Conservation (phyloP, 2,113 vertebrate genomes). For the Solea senegalensis region DNA sequence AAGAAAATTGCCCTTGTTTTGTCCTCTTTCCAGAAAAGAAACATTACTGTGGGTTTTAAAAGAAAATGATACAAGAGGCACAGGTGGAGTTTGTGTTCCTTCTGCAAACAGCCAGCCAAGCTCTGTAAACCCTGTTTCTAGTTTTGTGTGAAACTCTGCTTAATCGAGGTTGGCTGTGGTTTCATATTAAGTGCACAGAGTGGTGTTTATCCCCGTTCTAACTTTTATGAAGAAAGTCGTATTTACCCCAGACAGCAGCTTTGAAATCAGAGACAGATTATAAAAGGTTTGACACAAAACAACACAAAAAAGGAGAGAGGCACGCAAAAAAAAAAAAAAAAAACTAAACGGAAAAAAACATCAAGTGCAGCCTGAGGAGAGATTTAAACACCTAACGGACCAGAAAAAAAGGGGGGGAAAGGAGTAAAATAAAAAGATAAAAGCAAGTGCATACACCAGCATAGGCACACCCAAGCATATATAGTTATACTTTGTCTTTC, state of each 20-base stretch:
- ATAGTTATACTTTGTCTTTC: conserved; percentile 33
- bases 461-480: conserved; percentile 26
- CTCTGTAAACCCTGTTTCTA: too few species aligned
- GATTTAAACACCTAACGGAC: conserved; percentile 4
- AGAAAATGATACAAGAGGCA: too few species aligned
- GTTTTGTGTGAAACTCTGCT: too few species aligned
- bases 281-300: neutral
- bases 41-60: too few species aligned
- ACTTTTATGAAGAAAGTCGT: too few species aligned
- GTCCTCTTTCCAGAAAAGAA: too few species aligned
- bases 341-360: neutral
- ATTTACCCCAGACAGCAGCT: neutral
- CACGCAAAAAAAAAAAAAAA: neutral
- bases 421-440: conserved; percentile 7
- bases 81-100: too few species aligned
- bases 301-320: neutral
- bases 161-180: too few species aligned
- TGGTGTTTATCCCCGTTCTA: too few species aligned
- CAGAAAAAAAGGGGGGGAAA: neutral
- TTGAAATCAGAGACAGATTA: neutral
- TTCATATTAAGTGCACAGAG: too few species aligned
- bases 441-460: conserved; percentile 12
- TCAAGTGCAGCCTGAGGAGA: conserved; percentile 4
- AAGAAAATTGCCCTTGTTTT: too few species aligned
- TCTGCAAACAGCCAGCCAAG: too few species aligned